Base-by-base conservation (phyloP, 2,888 invertebrate species). In the Ophion obscuratus region DNA sequence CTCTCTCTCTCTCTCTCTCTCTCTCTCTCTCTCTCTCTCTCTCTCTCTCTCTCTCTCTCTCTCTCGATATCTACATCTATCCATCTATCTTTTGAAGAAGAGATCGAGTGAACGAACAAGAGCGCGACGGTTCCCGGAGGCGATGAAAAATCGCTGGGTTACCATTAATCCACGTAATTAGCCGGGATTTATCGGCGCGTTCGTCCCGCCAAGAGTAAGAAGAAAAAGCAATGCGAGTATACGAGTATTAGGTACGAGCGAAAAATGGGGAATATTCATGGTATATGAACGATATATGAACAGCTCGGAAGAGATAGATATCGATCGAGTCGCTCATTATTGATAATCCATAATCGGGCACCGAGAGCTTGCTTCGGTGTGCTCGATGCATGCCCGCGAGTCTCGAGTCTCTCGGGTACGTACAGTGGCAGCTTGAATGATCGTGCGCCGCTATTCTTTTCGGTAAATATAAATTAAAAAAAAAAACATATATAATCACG, bases 331-430 rank as follows among this genome's bases (percentile, higher is more conserved):
- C 89, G 89, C 91, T 92, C 92, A 93, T 94, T 93, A 93, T 92
- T 92, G 92, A 93, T 93, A 94, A 94, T 94, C 92, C 92, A 92
- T 93, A 93, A 91, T 92, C 92, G 90, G 89, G 20, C 91, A 93
- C 93, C 92, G 92, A 92, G 90, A 90, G 85, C 59, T 68, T 44
- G 20, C 75, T 70, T 47, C 61, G 36, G 31, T 59, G 31, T 36
- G 59, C 31, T 82, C 76, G 57, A 62, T 75, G 9, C 61, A 47
- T 77, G 70, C 78, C 68, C 84, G 62, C 79, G 61, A 80, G 75
- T 81, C 77, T 79, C 75, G 78, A 71, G 70, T 70, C 53, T 71
- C 77, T 85, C 78, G 64, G 27, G 53, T 57, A 70, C 71, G 44
- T 27, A 40, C 79, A 88, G 91, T 91, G 92, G 91, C 92, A 92